These are phyloP conservation scores for Percina caprodes DNA, from an alignment of 2,113 vertebrate species.

Conservation along the genomic window DNA sequence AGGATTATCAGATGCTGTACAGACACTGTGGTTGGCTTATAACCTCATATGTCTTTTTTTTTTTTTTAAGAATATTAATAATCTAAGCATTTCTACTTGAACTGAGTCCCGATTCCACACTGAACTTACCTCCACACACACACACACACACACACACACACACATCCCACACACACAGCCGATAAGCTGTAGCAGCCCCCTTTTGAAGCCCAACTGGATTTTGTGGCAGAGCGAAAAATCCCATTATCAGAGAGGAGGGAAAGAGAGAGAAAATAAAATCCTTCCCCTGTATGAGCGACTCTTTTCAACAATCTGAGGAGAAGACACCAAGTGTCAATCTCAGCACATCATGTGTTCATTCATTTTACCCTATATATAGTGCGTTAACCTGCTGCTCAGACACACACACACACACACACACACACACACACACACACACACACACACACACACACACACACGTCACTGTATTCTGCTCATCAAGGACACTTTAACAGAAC, in stretches of 20 bases:
- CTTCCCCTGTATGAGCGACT: slow-evolving; percentile 23
- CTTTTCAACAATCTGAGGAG: slow-evolving; percentile 12
- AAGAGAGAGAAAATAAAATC: slow-evolving; percentile 19
- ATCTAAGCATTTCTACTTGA: background rate
- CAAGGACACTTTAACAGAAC: background rate
- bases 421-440: background rate
- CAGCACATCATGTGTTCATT: background rate
- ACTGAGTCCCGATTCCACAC: background rate
- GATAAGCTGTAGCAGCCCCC: slow-evolving; percentile 27
- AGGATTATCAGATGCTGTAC: background rate
- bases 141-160: slow-evolving; percentile 4
- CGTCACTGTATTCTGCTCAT: background rate
- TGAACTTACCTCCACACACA: background rate
- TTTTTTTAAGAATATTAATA: too few relatives aligned
- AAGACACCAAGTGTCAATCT: background rate
- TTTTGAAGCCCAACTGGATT: slow-evolving; percentile 60
- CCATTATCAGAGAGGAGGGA: slow-evolving; percentile 30
- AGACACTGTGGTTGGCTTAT: background rate
- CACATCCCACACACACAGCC: slow-evolving; percentile 15
- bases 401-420: background rate
- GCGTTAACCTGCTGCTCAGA: background rate
- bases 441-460: background rate
- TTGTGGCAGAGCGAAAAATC: slow-evolving; percentile 55
- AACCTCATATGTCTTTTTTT: too few relatives aligned
- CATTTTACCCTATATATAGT: background rate